Conservation (phyloP, 2,113 vertebrate genomes). For the Dicentrarchus labrax region DNA sequence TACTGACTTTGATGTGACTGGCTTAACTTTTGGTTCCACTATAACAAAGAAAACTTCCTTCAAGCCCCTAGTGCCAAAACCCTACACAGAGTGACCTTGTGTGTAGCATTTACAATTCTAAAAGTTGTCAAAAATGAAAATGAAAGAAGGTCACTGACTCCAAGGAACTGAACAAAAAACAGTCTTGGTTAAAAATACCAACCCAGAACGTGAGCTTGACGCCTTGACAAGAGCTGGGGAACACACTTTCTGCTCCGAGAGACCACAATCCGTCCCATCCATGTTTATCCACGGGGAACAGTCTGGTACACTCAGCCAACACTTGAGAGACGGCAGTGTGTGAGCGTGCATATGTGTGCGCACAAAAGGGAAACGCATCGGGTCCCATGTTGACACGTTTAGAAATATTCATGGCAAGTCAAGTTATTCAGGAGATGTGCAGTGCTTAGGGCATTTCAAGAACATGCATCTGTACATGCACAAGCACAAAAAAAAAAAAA, state of each 20-base stretch:
- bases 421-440: constrained; percentile 55
- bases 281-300: constrained; percentile 51
- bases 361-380: constrained; percentile 3
- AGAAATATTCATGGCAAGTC: constrained; percentile 69
- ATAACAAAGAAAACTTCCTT: neutral
- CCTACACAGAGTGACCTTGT: neutral
- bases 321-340: constrained; percentile 24
- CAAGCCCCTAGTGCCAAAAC: neutral
- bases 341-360: neutral
- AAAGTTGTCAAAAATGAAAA: constrained; percentile 40
- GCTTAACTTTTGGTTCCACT: neutral
- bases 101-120: constrained; percentile 29
- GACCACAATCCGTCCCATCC: constrained; percentile 17
- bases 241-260: constrained; percentile 27
- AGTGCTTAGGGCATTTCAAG: constrained; percentile 25
- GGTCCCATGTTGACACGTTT: constrained; percentile 52
- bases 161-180: neutral
- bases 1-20: neutral
- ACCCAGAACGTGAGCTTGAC: constrained; percentile 7
- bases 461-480: constrained; percentile 10
- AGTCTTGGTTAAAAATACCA: constrained; percentile 37
- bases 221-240: constrained; percentile 43
- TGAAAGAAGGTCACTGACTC: neutral
- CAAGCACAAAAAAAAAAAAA: neutral
- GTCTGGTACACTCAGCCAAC: constrained; percentile 34